Conservation (phyloP, 2,113 vertebrate genomes). For the Oncorhynchus masou region DNA sequence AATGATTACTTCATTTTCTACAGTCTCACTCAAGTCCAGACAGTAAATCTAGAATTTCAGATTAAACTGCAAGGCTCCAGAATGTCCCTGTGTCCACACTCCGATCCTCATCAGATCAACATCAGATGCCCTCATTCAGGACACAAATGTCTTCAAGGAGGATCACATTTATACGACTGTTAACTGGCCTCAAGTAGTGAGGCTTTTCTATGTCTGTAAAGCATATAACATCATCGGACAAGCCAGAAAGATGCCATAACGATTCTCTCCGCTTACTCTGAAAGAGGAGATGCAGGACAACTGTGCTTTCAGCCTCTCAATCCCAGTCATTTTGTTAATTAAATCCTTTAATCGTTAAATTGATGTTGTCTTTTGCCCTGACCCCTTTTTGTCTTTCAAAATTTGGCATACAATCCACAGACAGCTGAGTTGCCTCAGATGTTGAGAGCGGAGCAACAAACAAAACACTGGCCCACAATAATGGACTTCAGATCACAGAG, state of each 20-base stretch:
- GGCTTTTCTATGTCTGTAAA: background rate
- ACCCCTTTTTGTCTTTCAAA: background rate
- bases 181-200: background rate
- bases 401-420: background rate
- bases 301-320: background rate
- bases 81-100: too few relatives aligned
- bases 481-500: background rate
- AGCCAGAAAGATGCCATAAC: background rate
- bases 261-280: too few relatives aligned
- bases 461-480: background rate
- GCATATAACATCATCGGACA: slow-evolving; percentile 4
- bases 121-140: too few relatives aligned
- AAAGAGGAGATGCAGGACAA: background rate
- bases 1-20: slow-evolving; percentile 4
- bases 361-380: background rate
- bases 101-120: too few relatives aligned
- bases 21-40: background rate
- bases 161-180: too few relatives aligned
- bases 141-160: too few relatives aligned
- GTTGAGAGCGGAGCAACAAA: background rate
- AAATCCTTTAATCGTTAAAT: background rate
- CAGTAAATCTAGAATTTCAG: too few relatives aligned
- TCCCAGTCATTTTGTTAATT: background rate
- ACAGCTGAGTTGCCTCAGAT: background rate
- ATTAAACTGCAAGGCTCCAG: too few relatives aligned